phyloP scores from a whole-genome alignment of 2,888 invertebrate genomes.

The Microctonus aethiopoides region DNA sequence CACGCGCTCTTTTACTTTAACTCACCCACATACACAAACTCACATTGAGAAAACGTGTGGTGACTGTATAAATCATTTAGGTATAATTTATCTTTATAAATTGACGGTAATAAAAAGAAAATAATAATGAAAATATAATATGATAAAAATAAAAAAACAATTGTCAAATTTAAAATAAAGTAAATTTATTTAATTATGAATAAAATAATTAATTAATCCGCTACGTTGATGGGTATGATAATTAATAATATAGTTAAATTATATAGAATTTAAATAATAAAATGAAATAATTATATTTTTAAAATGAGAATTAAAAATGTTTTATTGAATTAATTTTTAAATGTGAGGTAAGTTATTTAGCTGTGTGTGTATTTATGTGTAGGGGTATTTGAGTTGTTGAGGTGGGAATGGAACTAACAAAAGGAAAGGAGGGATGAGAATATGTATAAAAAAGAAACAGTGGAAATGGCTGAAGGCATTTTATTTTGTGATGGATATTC shows the following conservation, averaged over 20 bases:
- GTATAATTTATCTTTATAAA: neutral
- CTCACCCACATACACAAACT: neutral
- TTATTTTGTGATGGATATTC: conserved; percentile 23
- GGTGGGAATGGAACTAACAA: neutral
- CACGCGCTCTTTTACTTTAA: conserved; percentile 5
- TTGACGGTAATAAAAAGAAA: neutral
- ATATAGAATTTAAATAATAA: too few relatives aligned
- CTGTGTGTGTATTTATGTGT: too few relatives aligned
- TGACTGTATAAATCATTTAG: neutral
- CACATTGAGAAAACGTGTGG: neutral
- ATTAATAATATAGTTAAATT: too few relatives aligned
- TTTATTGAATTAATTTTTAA: neutral
- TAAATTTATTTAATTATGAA: neutral
- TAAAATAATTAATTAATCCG: too few relatives aligned
- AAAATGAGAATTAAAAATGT: neutral
- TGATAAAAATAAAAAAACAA: neutral
- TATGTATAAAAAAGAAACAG: neutral
- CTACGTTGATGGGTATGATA: too few relatives aligned
- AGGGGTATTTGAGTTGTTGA: too few relatives aligned
- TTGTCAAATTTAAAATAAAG: too few relatives aligned
- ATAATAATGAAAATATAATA: neutral
- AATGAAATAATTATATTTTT: neutral
- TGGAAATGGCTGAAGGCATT: conserved; percentile 27
- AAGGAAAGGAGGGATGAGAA: conserved; percentile 12
- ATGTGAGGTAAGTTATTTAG: too few relatives aligned